Evolutionary conservation across 2,888 invertebrate genomes (phyloP).

Genomic region (Eristalis arbustorum): DNA sequence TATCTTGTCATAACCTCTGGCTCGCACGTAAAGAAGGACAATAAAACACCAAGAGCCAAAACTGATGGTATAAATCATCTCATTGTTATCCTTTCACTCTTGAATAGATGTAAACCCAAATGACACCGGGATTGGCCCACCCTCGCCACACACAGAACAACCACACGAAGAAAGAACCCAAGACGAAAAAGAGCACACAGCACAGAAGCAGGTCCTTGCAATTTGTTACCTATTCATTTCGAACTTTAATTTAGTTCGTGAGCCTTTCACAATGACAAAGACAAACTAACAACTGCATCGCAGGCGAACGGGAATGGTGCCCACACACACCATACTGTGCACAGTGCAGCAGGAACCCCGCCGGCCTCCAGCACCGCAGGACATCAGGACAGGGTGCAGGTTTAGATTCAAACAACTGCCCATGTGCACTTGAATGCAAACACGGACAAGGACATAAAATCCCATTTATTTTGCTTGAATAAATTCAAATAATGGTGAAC

Average conservation of each 20-base stretch:
- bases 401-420: slow-evolving; percentile 45
- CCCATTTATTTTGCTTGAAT: slow-evolving; percentile 71
- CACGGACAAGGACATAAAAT: slow-evolving; percentile 69
- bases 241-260: slow-evolving; percentile 70
- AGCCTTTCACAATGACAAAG: slow-evolving; percentile 67
- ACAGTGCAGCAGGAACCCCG: not conserved
- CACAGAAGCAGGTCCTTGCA: slow-evolving; percentile 48
- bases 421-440: slow-evolving; percentile 65
- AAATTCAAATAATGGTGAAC: slow-evolving; percentile 71
- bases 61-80: slow-evolving; percentile 64
- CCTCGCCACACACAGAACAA: not conserved
- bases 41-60: slow-evolving; percentile 49
- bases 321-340: not conserved
- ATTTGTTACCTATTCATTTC: slow-evolving; percentile 70
- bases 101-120: slow-evolving; percentile 62
- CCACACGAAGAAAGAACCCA: slow-evolving; percentile 3
- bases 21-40: slow-evolving; percentile 33
- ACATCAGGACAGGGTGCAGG: not conserved
- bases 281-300: slow-evolving; percentile 69
- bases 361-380: not conserved
- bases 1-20: slow-evolving; percentile 55
- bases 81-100: slow-evolving; percentile 62
- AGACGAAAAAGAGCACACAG: slow-evolving; percentile 1
- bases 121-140: not conserved
- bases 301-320: not conserved